Evolutionary conservation across 2,113 vertebrate genomes (phyloP).

Genomic region (Pterocles burchelli): DNA sequence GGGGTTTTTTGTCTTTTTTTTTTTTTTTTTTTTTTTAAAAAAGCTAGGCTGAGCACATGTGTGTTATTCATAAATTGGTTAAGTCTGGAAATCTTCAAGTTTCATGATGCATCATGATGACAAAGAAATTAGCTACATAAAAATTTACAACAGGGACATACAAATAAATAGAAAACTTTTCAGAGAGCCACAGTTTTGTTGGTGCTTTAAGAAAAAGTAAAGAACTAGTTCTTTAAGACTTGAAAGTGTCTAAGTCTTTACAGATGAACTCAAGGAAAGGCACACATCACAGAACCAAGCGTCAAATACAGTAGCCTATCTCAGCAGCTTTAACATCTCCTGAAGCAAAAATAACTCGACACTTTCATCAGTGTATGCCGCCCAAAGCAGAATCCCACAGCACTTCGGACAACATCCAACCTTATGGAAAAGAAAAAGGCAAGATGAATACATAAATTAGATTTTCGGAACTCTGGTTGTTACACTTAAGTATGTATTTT

Average conservation of each 20-base stretch:
- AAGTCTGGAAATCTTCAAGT: slow-evolving; percentile 76
- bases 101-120: slow-evolving; percentile 68
- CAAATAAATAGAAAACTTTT: slow-evolving; percentile 81
- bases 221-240: slow-evolving; percentile 50
- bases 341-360: slow-evolving; percentile 56
- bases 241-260: slow-evolving; percentile 71
- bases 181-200: slow-evolving; percentile 53
- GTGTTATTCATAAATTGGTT: slow-evolving; percentile 71
- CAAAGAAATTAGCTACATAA: slow-evolving; percentile 55
- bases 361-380: slow-evolving; percentile 14
- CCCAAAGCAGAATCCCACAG: slow-evolving; percentile 28
- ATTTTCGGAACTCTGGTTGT: neutral
- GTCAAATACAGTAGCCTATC: slow-evolving; percentile 63
- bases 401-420: slow-evolving; percentile 15
- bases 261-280: slow-evolving; percentile 25
- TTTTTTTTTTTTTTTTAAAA: neutral
- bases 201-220: slow-evolving; percentile 61
- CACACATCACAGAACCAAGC: slow-evolving; percentile 39
- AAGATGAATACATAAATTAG: neutral
- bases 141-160: slow-evolving; percentile 68
- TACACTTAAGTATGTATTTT: neutral
- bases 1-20: neutral
- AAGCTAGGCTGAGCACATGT: slow-evolving; percentile 57
- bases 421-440: slow-evolving; percentile 20
- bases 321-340: slow-evolving; percentile 75